A percentile compares a stretch with the other conserved stretches of the same genome.
Evolutionary conservation across 1,140 invertebrate species (phyloP).

Genomic region (Probaryconus sp.): DNA sequence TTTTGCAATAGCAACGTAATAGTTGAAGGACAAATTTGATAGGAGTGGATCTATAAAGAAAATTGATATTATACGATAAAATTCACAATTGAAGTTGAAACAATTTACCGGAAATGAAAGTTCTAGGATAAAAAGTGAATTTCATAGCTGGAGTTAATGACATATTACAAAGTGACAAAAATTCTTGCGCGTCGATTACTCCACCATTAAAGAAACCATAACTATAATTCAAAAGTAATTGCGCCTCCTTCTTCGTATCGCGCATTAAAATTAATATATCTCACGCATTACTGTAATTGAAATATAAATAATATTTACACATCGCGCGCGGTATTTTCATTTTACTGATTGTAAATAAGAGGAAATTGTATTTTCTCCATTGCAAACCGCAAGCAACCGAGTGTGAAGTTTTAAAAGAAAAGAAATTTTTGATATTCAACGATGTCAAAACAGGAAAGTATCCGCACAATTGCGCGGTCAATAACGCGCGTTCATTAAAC

Average conservation of each 20-base stretch:
- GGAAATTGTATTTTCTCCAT: constrained; percentile 39
- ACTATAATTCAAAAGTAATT: constrained; percentile 14
- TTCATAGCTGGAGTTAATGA: constrained; percentile 30
- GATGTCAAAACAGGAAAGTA: constrained; percentile 22
- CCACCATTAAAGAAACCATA: constrained; percentile 7
- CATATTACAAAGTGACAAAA: constrained; percentile 31
- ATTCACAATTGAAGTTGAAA: too few relatives aligned
- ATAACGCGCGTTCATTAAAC: too few relatives aligned
- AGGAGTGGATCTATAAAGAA: too few relatives aligned
- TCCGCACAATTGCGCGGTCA: too few relatives aligned
- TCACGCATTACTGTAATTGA: constrained; percentile 14
- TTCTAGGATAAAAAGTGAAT: constrained; percentile 37
- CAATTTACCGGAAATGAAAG: constrained; percentile 28
- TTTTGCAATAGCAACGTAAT: too few relatives aligned
- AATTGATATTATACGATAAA: too few relatives aligned
- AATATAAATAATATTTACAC: constrained; percentile 30
- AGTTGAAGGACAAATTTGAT: too few relatives aligned
- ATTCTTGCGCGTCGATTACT: constrained; percentile 7
- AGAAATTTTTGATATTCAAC: constrained; percentile 28
- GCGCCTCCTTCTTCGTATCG: constrained; percentile 18
- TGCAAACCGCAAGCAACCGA: constrained; percentile 3
- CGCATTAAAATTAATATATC: constrained; percentile 22
- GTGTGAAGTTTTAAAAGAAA: constrained; percentile 16
- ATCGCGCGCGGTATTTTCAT: constrained; percentile 3
- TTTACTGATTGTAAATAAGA: constrained; percentile 20